Conservation (phyloP, 2,113 vertebrate species). For the Dendrocopos noguchii region DNA sequence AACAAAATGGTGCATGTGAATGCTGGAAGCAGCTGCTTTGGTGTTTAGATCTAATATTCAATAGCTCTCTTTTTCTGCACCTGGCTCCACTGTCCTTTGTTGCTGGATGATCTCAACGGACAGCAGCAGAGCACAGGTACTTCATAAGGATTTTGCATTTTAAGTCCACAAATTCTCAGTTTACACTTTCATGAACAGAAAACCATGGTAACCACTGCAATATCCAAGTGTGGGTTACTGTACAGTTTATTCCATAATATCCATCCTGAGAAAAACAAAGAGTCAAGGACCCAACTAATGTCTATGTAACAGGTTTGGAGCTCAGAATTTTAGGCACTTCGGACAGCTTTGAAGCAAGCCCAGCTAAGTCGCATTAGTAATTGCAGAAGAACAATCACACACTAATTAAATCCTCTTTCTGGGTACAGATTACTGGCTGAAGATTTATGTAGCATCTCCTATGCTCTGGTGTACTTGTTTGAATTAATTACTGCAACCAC, state of each 20-base stretch:
- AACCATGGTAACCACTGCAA: neutral
- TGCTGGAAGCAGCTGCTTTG: neutral
- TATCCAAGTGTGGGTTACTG: neutral
- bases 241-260: constrained; percentile 9
- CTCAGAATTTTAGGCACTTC: neutral
- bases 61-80: neutral
- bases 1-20: neutral
- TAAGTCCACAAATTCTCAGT: constrained; percentile 1
- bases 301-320: neutral
- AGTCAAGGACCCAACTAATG: neutral
- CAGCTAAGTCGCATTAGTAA: constrained; percentile 18
- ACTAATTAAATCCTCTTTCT: constrained; percentile 52
- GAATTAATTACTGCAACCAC: neutral
- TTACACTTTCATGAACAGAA: constrained; percentile 1
- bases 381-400: constrained; percentile 1
- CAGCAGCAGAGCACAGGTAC: neutral
- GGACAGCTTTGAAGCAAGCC: constrained; percentile 6
- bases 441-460: neutral
- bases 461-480: neutral
- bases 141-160: neutral
- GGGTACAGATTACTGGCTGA: constrained; percentile 9
- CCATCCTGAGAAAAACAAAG: neutral
- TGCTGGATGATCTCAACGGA: neutral
- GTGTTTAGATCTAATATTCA: neutral
- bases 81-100: neutral